Conservation (phyloP, 2,888 invertebrate genomes). For the Napeogenes inachia region DNA sequence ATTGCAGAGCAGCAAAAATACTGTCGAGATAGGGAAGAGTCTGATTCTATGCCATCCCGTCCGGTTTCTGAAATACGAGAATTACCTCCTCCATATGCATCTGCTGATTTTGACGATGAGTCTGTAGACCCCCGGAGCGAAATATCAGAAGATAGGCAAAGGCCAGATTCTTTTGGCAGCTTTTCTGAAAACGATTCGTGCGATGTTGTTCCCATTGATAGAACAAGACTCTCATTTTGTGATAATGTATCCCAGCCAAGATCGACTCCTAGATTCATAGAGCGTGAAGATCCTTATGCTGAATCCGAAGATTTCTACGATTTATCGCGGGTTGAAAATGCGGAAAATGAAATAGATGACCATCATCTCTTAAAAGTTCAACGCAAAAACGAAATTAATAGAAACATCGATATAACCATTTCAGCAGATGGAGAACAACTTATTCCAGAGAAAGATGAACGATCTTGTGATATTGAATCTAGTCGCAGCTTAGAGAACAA, state of each 20-base stretch:
- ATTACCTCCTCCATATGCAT: slow-evolving; percentile 71
- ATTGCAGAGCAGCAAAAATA: slow-evolving; percentile 88
- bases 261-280: slow-evolving; percentile 68
- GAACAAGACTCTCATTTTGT: slow-evolving; percentile 56
- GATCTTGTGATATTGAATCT: slow-evolving; percentile 54
- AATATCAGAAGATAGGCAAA: slow-evolving; percentile 65
- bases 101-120: slow-evolving; percentile 71
- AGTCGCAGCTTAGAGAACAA: slow-evolving; percentile 56
- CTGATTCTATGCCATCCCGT: slow-evolving; percentile 75
- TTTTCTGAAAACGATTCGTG: slow-evolving; percentile 73
- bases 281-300: slow-evolving; percentile 67
- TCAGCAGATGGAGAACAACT: slow-evolving; percentile 44
- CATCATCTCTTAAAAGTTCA: slow-evolving; percentile 65
- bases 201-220: slow-evolving; percentile 57
- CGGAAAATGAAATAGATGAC: slow-evolving; percentile 67
- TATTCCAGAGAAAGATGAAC: slow-evolving; percentile 50
- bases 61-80: slow-evolving; percentile 78
- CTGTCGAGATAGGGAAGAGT: slow-evolving; percentile 78
- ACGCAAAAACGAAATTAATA: slow-evolving; percentile 71
- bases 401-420: slow-evolving; percentile 53
- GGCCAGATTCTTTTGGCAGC: slow-evolving; percentile 70
- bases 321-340: slow-evolving; percentile 56
- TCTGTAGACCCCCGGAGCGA: slow-evolving; percentile 70
- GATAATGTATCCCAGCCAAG: slow-evolving; percentile 67
- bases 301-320: slow-evolving; percentile 67